Evolutionary conservation across 2,888 invertebrate genomes (phyloP), one percentile per base, ranked within the genome.

Genomic region (Scaptomyza polygonia): DNA sequence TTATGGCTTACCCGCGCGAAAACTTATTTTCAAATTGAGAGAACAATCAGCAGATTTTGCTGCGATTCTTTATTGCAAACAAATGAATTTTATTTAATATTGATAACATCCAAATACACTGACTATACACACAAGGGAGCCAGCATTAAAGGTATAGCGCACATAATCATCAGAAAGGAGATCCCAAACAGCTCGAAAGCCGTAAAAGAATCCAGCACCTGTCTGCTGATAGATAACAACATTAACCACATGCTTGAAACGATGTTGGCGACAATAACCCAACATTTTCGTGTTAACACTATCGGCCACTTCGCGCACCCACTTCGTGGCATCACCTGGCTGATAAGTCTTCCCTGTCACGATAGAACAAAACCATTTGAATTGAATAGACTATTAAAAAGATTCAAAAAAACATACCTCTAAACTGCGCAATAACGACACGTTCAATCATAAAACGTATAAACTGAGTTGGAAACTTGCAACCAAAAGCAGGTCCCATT

Each of bases 111-210:
- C 82, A 40, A 82, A 82, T 3, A 86, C 36, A 7, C 52, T 48
- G 5, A 63, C 55, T 43, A 84, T 56, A 25, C 78, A 75, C 0
- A 78, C 11, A 42, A 82, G 80, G 8, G 52, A 67, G 1, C 54
- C 59, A 1, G 55, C 58, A 43, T 82, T 78, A 18, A 29, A 68
- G 21, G 32, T 61, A 6, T 18, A 14, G 25, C 7, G 12, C 0
- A 45, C 1, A 43, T 68, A 81, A 39, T 82, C 86, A 59, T 82
- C 82, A 5, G 79, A 21, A 2, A 73, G 51, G 1, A 40, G 6
- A 57, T 82, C 82, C 86, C 82, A 82, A 30, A 82, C 55, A 1
- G 86, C 81, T 5, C 82, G 78, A 16, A 84, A 76, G 3, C 79
- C 81, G n/a, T 67, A 71, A 27, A 63, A 68, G 25, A 78, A 81